Base-by-base conservation (phyloP, 1,140 invertebrate species). In the Scaptomyza graminum region DNA sequence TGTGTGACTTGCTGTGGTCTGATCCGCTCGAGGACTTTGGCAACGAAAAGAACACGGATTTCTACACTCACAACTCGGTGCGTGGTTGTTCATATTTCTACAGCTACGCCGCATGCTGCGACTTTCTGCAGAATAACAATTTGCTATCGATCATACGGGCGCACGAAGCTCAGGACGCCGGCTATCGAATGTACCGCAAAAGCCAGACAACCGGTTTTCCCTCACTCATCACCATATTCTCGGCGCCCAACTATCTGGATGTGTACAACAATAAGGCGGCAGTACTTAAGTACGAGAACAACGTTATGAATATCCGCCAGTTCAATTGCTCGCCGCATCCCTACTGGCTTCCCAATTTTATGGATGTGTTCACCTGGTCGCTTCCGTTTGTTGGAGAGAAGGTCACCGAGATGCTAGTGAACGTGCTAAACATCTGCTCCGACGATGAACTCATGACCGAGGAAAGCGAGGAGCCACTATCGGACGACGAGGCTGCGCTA, bases 241-340 rank as follows among this genome's bases (percentile, higher is more conserved):
- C 98, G 92, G 99, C 99, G 92, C 99, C 99, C 83, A 99, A 99
- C 94, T 99, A 99, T 94, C 94, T 99, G 94, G 99, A 99, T 95
- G 99, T 99, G 75, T 99, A 99, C 94, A 99, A 99, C 94, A 99
- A 99, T 94, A 99, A 99, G 95, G 99, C 99, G 92, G 99, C 99
- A 90, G 99, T 99, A 92, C 94, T 99, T 87, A 99, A 99, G 93
- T 99, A 99, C 94, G 99, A 99, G 94, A 99, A 99, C 93, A 99
- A 99, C 94, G 99, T 99, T 77, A 99, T 99, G 99, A 99, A 99
- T 93, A 99, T 99, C 90, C 95, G 99, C 90, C 99, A 99, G 94
- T 99, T 99, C 94, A 99, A 99, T 93, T 99, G 98, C 94, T 99
- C 98, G 81, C 98, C 99, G 72, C 99, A 99, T 94, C 99, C 99